Evolutionary conservation across 1,140 invertebrate species (phyloP).

Genomic region (Vanessa atalanta): DNA sequence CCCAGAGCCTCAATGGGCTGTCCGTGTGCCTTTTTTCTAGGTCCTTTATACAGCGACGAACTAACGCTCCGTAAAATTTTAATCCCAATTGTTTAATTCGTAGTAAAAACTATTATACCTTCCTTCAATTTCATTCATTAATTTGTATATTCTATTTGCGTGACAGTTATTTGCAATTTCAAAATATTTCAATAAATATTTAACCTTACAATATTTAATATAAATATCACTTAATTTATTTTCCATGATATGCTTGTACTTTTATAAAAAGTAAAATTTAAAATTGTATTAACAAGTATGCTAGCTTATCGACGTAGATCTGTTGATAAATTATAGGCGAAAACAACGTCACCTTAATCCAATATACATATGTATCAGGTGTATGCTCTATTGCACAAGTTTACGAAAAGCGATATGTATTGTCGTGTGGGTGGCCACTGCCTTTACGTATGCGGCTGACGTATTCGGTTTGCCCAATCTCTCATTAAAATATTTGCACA

Average conservation of each 20-base stretch:
- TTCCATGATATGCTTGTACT: too few relatives aligned
- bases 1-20: conserved; percentile 63
- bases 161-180: conserved; percentile 1
- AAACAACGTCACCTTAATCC: conserved; percentile 47
- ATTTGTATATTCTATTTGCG: background rate
- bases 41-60: conserved; percentile 8
- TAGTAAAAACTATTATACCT: conserved; percentile 13
- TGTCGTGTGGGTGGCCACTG: conserved; percentile 19
- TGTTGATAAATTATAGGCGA: conserved; percentile 12
- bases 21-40: conserved; percentile 49
- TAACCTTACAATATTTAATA: too few relatives aligned
- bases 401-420: conserved; percentile 44
- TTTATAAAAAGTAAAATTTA: background rate
- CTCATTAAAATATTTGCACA: conserved; percentile 58
- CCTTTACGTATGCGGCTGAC: conserved; percentile 43
- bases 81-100: conserved; percentile 25
- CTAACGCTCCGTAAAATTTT: background rate
- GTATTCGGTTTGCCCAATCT: conserved; percentile 45
- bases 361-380: conserved; percentile 56
- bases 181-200: background rate
- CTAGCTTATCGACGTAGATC: background rate
- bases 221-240: too few relatives aligned
- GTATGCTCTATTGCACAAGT: conserved; percentile 53
- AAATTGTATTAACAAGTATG: background rate
- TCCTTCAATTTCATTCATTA: conserved; percentile 18